Percentiles rank a stretch among this genome's conserved stretches.
Evolutionary conservation across 2,797 vertebrate species (phyloP).

Genomic region (Poeciliopsis gracilis): DNA sequence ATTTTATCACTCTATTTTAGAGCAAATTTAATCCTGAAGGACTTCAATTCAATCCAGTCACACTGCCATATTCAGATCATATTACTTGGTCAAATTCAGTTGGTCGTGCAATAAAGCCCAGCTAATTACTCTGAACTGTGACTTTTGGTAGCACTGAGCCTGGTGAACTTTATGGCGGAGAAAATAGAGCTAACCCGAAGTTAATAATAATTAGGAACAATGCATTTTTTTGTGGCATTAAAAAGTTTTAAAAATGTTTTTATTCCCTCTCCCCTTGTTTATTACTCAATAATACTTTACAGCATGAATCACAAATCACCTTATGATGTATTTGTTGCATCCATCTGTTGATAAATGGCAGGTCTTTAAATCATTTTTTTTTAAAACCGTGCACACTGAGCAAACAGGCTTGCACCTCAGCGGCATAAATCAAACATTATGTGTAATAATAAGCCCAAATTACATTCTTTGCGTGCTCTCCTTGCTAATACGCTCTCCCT

Average conservation of each 20-base stretch:
- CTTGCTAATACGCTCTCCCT: conserved; percentile 58
- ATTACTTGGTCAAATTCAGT: background rate
- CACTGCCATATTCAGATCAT: background rate
- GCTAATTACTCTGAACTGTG: background rate
- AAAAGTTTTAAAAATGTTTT: background rate
- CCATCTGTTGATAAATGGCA: conserved; percentile 1
- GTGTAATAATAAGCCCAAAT: conserved; percentile 50
- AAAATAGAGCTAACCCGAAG: background rate
- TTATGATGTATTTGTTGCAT: background rate
- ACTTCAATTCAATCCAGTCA: background rate
- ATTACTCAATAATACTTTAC: background rate
- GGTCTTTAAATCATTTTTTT: conserved; percentile 24
- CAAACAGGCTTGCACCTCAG: conserved; percentile 22
- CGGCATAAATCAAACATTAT: conserved; percentile 53
- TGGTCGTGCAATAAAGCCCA: background rate
- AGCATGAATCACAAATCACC: background rate
- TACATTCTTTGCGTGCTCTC: conserved; percentile 33
- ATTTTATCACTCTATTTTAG: background rate
- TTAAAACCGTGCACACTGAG: conserved; percentile 13
- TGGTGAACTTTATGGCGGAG: background rate
- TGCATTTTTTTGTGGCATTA: background rate
- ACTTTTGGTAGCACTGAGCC: background rate
- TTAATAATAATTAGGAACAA: background rate
- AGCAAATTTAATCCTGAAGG: background rate
- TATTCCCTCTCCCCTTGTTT: background rate